Conservation (phyloP, 2,797 vertebrate genomes). For the Smutsia gigantea region DNA sequence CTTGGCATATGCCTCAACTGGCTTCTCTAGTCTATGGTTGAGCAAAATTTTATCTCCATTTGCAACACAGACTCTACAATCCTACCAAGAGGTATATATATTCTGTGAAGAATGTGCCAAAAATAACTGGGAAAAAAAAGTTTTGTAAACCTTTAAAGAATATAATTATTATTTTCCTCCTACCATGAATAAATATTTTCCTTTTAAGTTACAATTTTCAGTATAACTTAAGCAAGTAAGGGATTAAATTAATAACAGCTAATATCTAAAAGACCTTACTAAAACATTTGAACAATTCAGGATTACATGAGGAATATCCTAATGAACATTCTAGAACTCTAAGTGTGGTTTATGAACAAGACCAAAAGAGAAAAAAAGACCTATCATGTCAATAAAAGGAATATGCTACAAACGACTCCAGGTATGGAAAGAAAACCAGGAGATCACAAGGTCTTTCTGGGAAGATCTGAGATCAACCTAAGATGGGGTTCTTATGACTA, state of each 20-base stretch:
- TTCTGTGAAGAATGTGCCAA: neutral
- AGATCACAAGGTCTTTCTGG: neutral
- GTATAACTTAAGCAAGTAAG: conserved; percentile 30
- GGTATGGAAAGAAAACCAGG: neutral
- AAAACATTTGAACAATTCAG: conserved; percentile 10
- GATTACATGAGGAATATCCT: neutral
- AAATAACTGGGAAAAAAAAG: neutral
- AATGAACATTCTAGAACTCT: conserved; percentile 2
- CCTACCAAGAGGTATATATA: neutral
- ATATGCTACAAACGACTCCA: neutral
- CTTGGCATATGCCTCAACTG: neutral
- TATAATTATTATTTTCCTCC: neutral
- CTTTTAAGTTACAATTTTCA: conserved; percentile 24
- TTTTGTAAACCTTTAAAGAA: neutral
- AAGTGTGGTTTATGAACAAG: neutral
- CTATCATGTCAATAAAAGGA: neutral
- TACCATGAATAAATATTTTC: conserved; percentile 11
- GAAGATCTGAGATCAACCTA: neutral
- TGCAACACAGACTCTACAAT: neutral
- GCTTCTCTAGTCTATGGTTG: neutral
- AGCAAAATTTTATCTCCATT: neutral
- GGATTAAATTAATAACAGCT: conserved; percentile 1
- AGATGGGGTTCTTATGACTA: neutral
- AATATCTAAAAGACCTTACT: conserved; percentile 25
- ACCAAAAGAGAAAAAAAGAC: neutral